Base-by-base conservation (phyloP, 2,888 invertebrate species). In the Drosophila tanythrix region DNA sequence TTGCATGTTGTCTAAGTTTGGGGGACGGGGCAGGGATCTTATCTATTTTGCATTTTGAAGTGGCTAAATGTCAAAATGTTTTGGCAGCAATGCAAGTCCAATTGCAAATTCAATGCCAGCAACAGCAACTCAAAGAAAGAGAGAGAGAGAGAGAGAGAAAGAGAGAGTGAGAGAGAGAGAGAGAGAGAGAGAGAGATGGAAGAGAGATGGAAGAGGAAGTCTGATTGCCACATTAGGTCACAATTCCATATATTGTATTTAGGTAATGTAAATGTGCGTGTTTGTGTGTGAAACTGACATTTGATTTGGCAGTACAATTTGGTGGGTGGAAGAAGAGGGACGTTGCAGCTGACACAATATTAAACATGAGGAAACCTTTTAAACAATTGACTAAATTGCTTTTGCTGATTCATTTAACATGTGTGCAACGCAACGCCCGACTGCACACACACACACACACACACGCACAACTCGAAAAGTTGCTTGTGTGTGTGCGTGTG, bases 171-270 rank as follows among this genome's bases (percentile, higher is more conserved):
- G 1, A 52, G 40, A 38, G n/a, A 55, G 8, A 21, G 36, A 18
- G 13, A 11, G 50, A 43, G 13, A 29, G 1, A 52, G 40, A 38
- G n/a, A 55, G 8, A 27, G 36, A 18, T 21, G 21, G 21, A 21
- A 21, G 29, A 65, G 58, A 70, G 50, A 58, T 38, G 59, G 63
- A 27, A 63, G 27, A 53, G 56, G 46, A 56, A 60, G 57, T 67
- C 76, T 86, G 80, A 83, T 75, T 83, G 89, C 82, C 84, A 89
- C 76, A 80, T 82, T 70, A 70, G 83, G 87, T 70, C 87, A 74
- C 66, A 79, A 63, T 66, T 81, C 36, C 74, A 65, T 51, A 52
- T 58, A 6, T 51, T 68, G 48, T 67, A 38, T 56, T 31, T 78
- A 55, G 50, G 52, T 74, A 31, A 50, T 63, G 33, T 60, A 52